Evolutionary conservation across 2,888 invertebrate species (phyloP).

Genomic region (Agelastica alni): DNA sequence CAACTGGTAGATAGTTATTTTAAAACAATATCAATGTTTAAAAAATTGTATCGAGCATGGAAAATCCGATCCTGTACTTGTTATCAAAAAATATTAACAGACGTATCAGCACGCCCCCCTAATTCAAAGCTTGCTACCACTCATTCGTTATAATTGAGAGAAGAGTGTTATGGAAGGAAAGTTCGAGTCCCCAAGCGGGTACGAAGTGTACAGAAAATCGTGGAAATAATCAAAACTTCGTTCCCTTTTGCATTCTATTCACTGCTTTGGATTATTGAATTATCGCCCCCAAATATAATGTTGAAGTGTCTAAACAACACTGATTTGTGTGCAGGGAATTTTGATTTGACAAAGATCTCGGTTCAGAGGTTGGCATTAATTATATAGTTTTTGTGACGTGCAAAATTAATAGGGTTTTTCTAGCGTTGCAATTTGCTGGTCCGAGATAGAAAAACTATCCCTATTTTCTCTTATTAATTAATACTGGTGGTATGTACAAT

Average conservation of each 20-base stretch:
- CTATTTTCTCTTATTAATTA: no score
- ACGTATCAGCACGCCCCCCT: conserved; percentile 47
- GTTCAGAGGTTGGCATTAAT: conserved; percentile 42
- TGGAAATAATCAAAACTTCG: conserved; percentile 36
- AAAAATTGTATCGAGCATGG: background rate
- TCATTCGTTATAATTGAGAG: conserved; percentile 54
- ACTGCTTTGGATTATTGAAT: conserved; percentile 46
- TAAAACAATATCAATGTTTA: no score
- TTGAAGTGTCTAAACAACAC: conserved; percentile 52
- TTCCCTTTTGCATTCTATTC: conserved; percentile 42
- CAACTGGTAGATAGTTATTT: no score
- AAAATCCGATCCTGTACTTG: conserved; percentile 40
- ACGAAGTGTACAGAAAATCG: conserved; percentile 4
- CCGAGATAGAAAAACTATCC: no score
- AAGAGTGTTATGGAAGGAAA: conserved; percentile 38
- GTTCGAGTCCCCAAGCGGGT: conserved; percentile 33
- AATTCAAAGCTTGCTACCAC: conserved; percentile 51
- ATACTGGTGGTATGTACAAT: no score
- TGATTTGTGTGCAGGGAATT: conserved; percentile 47
- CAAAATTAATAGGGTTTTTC: no score
- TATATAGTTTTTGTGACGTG: conserved; percentile 23
- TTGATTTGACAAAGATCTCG: conserved; percentile 48
- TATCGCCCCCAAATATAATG: conserved; percentile 54
- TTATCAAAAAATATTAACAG: conserved; percentile 52
- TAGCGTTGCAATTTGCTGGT: no score